Conservation (phyloP, 2,113 vertebrate species). For the Ondatra zibethicus region DNA sequence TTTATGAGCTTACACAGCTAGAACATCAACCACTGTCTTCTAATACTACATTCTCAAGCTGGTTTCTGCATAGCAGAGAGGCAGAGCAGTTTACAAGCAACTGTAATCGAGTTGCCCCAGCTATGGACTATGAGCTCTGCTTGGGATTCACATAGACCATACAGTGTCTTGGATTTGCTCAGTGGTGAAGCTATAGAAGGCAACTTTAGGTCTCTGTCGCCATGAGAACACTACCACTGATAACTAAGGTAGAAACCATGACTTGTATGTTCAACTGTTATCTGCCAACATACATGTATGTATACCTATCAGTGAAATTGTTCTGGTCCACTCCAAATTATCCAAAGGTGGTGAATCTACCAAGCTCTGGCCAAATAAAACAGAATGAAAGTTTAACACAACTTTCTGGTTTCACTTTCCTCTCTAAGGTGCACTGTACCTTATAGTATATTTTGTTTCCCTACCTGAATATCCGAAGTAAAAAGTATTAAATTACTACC, state of each 20-base stretch:
- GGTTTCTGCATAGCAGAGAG: constrained; percentile 26
- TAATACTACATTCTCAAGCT: not conserved
- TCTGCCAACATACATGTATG: not conserved
- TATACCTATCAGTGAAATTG: not conserved
- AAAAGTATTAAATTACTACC: constrained; percentile 36
- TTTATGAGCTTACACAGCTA: constrained; percentile 5
- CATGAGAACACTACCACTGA: not conserved
- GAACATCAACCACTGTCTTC: not conserved
- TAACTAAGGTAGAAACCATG: not conserved
- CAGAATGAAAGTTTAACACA: not conserved
- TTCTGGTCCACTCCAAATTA: constrained; percentile 32
- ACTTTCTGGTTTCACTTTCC: not conserved
- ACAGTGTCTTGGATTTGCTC: not conserved
- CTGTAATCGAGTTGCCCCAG: not conserved
- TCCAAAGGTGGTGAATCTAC: not conserved
- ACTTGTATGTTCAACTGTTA: constrained; percentile 16
- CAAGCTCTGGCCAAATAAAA: not conserved
- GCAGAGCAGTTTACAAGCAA: not conserved
- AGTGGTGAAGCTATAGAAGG: constrained; percentile 1
- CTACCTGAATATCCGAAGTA: not conserved
- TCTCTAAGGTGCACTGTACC: not conserved
- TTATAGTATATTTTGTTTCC: not conserved
- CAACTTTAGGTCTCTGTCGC: not conserved
- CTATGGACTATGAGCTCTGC: not conserved
- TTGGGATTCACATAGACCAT: not conserved